Percentiles rank a stretch among this genome's conserved stretches.
Conservation (phyloP, 2,797 vertebrate genomes). For the Diceros bicornis region DNA sequence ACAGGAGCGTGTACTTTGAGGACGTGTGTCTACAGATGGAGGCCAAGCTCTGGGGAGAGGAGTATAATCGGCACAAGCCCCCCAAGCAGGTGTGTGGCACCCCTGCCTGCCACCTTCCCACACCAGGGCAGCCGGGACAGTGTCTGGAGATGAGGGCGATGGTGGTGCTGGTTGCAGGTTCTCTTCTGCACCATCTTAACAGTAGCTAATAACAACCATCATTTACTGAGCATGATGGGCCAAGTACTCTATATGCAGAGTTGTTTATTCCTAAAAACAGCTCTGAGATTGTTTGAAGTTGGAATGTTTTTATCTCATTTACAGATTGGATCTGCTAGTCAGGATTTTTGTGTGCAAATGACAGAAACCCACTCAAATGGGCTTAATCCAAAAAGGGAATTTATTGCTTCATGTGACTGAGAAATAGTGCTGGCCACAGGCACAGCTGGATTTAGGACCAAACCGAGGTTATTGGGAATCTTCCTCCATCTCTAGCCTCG, state of each 20-base stretch:
- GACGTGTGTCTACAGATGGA: slow-evolving; percentile 98
- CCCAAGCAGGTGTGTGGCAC: slow-evolving; percentile 95
- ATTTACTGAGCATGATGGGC: accelerated
- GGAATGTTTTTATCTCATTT: neutral
- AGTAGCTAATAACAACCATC: neutral
- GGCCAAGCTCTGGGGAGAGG: slow-evolving; percentile 99
- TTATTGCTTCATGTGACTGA: neutral
- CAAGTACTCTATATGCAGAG: neutral
- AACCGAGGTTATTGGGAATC: neutral
- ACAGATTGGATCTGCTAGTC: neutral
- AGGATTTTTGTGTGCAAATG: slow-evolving; percentile 27
- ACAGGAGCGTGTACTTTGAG: slow-evolving; percentile 96
- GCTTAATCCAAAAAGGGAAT: neutral
- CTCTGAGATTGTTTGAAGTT: neutral
- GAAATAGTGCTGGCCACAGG: neutral
- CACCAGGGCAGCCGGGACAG: neutral
- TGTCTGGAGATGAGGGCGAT: accelerated
- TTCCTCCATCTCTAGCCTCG: neutral
- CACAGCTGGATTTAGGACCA: neutral
- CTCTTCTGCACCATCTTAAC: neutral
- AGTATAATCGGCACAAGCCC: slow-evolving; percentile 97
- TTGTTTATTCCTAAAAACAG: neutral
- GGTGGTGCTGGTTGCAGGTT: neutral
- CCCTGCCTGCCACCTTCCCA: neutral
- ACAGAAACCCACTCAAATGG: neutral